phyloP scores from a whole-genome alignment of 2,113 vertebrate genomes.

The Fukomys damarensis region DNA sequence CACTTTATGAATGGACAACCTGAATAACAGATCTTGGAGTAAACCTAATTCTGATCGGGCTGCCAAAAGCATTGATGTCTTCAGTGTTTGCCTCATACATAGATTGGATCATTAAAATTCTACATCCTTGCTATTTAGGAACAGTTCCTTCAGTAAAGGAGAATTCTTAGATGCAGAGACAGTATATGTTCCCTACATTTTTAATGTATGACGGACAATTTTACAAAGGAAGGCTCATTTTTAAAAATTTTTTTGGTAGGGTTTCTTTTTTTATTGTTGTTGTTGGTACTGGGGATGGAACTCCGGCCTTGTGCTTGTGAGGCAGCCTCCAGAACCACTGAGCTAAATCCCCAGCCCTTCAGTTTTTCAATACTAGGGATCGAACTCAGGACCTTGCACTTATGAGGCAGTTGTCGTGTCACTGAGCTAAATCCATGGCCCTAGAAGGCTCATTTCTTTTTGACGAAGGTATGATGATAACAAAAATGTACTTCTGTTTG shows the following conservation, averaged over 20 bases:
- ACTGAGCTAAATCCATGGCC: too few species aligned
- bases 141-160: not conserved
- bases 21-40: constrained; percentile 14
- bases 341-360: too few species aligned
- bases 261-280: too few species aligned
- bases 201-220: not conserved
- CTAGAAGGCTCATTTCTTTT: not conserved
- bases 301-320: too few species aligned
- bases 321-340: too few species aligned
- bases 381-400: too few species aligned
- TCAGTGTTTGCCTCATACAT: not conserved
- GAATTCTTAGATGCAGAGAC: not conserved
- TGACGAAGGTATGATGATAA: not conserved
- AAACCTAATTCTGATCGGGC: not conserved
- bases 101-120: not conserved
- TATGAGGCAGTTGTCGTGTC: too few species aligned
- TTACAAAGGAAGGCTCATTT: not conserved
- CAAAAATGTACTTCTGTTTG: not conserved
- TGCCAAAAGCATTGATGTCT: not conserved
- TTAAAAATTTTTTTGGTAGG: too few species aligned
- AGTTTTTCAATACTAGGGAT: too few species aligned
- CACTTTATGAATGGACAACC: not conserved
- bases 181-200: not conserved
- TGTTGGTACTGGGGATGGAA: too few species aligned
- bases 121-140: not conserved